phyloP scores from a whole-genome alignment of 1,140 invertebrate species.

The Marisa cornuarietis region DNA sequence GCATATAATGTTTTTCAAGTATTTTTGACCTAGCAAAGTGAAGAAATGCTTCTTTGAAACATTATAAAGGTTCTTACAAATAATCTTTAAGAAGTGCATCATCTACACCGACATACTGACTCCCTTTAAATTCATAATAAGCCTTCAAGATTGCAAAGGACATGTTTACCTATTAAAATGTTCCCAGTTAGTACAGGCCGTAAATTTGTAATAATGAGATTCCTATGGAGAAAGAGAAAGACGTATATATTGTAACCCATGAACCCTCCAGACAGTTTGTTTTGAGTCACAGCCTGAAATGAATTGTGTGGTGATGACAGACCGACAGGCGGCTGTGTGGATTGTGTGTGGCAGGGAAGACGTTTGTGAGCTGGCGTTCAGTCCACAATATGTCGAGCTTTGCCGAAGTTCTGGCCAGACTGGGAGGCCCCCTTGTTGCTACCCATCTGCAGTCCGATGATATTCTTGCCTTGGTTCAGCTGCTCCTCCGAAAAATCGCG shows the following conservation, averaged over 20 bases:
- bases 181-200: too few relatives aligned
- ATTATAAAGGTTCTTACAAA: too few relatives aligned
- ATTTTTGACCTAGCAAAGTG: too few relatives aligned
- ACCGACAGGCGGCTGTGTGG: neutral
- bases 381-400: conserved; percentile 44
- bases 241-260: neutral
- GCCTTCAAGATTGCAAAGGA: too few relatives aligned
- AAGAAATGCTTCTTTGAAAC: too few relatives aligned
- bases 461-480: conserved; percentile 79
- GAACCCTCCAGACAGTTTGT: neutral
- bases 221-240: neutral
- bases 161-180: too few relatives aligned
- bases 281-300: neutral
- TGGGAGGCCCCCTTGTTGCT: conserved; percentile 76
- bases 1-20: too few relatives aligned
- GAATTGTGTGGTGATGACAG: neutral
- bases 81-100: too few relatives aligned
- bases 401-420: conserved; percentile 77
- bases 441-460: conserved; percentile 59
- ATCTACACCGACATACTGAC: too few relatives aligned
- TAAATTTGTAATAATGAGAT: neutral
- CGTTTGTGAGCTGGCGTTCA: neutral
- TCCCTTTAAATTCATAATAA: too few relatives aligned
- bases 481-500: conserved; percentile 83
- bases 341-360: neutral